Conservation (phyloP, 2,888 invertebrate species). For the Trypoxylon attenuatum region DNA sequence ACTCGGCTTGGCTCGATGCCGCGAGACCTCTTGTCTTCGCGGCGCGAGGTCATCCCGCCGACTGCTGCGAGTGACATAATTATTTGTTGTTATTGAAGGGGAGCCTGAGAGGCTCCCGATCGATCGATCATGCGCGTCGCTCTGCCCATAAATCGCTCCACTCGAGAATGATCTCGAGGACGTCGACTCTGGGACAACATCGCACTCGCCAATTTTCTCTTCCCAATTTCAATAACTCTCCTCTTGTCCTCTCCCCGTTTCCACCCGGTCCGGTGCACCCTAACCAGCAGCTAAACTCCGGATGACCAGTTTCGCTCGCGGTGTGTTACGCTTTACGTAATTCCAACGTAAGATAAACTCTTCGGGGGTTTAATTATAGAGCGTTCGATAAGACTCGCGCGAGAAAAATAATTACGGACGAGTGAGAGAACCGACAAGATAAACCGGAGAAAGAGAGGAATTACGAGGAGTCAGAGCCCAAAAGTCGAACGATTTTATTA, state of each 20-base stretch:
- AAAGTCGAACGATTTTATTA: too few species aligned
- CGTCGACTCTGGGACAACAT: slow-evolving; percentile 6
- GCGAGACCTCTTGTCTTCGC: not conserved
- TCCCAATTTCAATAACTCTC: not conserved
- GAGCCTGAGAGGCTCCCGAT: slow-evolving; percentile 38
- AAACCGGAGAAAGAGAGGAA: slow-evolving; percentile 17
- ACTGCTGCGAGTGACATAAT: slow-evolving; percentile 59
- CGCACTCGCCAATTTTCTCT: slow-evolving; percentile 5
- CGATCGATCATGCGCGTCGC: slow-evolving; percentile 39
- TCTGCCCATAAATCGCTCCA: slow-evolving; percentile 8
- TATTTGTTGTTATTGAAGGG: slow-evolving; percentile 60
- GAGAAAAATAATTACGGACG: slow-evolving; percentile 41
- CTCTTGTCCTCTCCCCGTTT: not conserved
- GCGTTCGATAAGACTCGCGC: slow-evolving; percentile 43
- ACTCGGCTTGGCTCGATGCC: slow-evolving; percentile 5
- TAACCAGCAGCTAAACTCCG: too few species aligned
- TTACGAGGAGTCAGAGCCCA: too few species aligned
- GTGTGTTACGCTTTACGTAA: slow-evolving; percentile 42
- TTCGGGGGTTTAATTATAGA: slow-evolving; percentile 50
- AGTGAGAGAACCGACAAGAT: too few species aligned
- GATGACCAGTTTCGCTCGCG: too few species aligned
- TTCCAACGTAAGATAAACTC: slow-evolving; percentile 43
- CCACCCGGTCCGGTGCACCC: too few species aligned
- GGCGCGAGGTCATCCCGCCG: not conserved
- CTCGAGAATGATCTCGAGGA: slow-evolving; percentile 14